phyloP scores from a whole-genome alignment of 2,888 invertebrate species.

The Ophion slaviceki region DNA sequence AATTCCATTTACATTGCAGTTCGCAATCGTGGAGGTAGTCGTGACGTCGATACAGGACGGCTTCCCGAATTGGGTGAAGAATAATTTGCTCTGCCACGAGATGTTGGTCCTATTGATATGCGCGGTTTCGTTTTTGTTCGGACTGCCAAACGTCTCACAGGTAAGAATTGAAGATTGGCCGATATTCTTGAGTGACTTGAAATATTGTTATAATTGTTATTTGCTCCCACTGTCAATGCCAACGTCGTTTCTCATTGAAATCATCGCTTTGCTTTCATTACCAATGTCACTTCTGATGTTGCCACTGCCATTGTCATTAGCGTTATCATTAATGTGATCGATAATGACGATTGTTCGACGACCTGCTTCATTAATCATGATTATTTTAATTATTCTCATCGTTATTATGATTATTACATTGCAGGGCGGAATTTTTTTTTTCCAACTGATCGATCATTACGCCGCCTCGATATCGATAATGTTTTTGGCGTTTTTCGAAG shows the following conservation, averaged over 20 bases:
- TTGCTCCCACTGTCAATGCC: neutral
- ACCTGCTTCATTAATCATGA: too few relatives aligned
- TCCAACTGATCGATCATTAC: constrained; percentile 96
- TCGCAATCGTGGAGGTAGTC: constrained; percentile 97
- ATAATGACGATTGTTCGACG: neutral
- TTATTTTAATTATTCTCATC: neutral
- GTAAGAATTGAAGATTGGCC: constrained; percentile 81
- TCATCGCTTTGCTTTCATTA: neutral
- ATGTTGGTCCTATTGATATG: constrained; percentile 93
- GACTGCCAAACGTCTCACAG: constrained; percentile 94
- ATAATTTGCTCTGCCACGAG: constrained; percentile 93
- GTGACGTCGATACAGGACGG: constrained; percentile 97
- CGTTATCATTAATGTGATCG: neutral
- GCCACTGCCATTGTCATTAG: neutral
- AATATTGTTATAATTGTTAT: neutral
- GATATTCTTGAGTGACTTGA: neutral
- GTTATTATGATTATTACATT: constrained; percentile 67
- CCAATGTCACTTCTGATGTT: neutral
- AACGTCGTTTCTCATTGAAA: neutral
- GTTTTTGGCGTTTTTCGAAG: constrained; percentile 96
- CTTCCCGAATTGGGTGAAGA: constrained; percentile 94
- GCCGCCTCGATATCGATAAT: constrained; percentile 96
- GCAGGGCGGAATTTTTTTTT: constrained; percentile 95
- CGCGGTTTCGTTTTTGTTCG: constrained; percentile 91
- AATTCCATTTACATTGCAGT: constrained; percentile 86